A percentile compares a stretch with the other conserved stretches of the same genome.
Conservation (phyloP, 2,797 vertebrate species). For the Rhodeus uyekii region DNA sequence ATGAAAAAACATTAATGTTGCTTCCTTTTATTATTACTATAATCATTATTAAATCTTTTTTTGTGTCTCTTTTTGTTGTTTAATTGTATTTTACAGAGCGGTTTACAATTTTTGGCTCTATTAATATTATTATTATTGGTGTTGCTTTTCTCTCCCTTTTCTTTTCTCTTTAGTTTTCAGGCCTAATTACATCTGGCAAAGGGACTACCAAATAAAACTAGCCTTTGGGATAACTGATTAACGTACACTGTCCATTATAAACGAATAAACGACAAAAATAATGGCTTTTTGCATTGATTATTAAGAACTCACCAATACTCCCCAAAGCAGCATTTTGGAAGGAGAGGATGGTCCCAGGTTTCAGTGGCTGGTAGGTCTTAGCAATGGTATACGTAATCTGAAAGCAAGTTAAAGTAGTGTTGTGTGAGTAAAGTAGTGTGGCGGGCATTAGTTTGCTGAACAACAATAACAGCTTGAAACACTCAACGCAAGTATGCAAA, state of each 20-base stretch:
- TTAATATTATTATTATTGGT: too few relatives aligned
- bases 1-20: too few relatives aligned
- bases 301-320: slow-evolving; percentile 75
- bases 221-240: too few relatives aligned
- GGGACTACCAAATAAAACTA: neutral
- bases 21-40: too few relatives aligned
- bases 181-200: neutral
- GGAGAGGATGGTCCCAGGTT: slow-evolving; percentile 74
- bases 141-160: too few relatives aligned
- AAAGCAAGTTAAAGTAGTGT: slow-evolving; percentile 43
- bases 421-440: slow-evolving; percentile 16
- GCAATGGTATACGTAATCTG: slow-evolving; percentile 83
- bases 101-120: too few relatives aligned
- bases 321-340: slow-evolving; percentile 82
- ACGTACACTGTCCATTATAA: too few relatives aligned
- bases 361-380: slow-evolving; percentile 82
- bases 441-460: slow-evolving; percentile 57
- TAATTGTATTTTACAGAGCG: too few relatives aligned
- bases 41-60: too few relatives aligned
- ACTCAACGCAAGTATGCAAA: neutral
- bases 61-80: too few relatives aligned
- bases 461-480: slow-evolving; percentile 50
- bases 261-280: too few relatives aligned
- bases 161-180: too few relatives aligned
- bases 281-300: neutral